Base-by-base conservation (phyloP, 37 sponge, comb jelly and placozoan genomes). In the Haliclona indistincta region DNA sequence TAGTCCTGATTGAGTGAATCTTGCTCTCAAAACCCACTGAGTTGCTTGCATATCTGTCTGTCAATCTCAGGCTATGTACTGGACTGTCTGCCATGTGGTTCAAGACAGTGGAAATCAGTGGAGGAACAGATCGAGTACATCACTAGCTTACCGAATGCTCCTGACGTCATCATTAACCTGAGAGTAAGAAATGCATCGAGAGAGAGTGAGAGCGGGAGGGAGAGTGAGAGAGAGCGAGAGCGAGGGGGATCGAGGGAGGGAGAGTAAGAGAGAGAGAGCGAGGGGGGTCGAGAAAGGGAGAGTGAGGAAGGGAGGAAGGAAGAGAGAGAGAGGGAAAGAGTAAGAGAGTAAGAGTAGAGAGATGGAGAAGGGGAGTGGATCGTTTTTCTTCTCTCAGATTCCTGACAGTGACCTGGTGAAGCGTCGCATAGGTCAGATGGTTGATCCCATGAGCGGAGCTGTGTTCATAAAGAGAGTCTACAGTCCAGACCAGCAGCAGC, bases 151-250 rank as follows among this genome's bases (percentile, higher is more conserved):
- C 56, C 79, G 4, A n/a, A 92, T 38, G 77, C 64, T 28, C 93
- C 99, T 42, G 91, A 92, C 76, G 86, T 95, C 60, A 89, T 98
- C 36, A 87, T 98, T 54, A 92, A 95, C 63, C 67, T 98, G 36
- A 98, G 86, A 93, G 94, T 98, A 56, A 5, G 38, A n/a, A 28
- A 8, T 54, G n/a, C n/a, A n/a, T n/a, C n/a, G n/a, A n/a, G n/a
- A n/a, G n/a, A n/a, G n/a, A n/a, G n/a, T n/a, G n/a, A n/a, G n/a
- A n/a, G n/a, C n/a, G n/a, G n/a, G n/a, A n/a, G n/a, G n/a, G n/a
- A n/a, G n/a, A n/a, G n/a, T n/a, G n/a, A n/a, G n/a, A n/a, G n/a
- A n/a, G n/a, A n/a, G n/a, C n/a, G n/a, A n/a, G n/a, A n/a, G n/a
- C n/a, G n/a, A n/a, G n/a, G n/a, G n/a, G n/a, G n/a, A n/a, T n/a